Evolutionary conservation across 2,113 vertebrate genomes (phyloP), one percentile per base, ranked within the genome.

Genomic region (Camelus dromedarius): DNA sequence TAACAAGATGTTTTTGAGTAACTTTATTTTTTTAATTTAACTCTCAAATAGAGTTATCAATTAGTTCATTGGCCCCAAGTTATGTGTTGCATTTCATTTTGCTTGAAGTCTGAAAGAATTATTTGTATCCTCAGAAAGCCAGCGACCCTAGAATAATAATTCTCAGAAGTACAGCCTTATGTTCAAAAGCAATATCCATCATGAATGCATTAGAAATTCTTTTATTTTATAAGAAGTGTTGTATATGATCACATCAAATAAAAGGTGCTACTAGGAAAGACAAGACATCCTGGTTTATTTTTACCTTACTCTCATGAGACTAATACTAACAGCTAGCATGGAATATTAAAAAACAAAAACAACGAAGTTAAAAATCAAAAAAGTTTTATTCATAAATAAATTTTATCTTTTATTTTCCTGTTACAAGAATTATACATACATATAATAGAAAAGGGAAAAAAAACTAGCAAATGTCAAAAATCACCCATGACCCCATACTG

Each of bases 201-300:
- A 93, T 30, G 80, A 91, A 64, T 42, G 8, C 16, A 60, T 46
- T 81, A 60, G 20, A 92, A 90, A 92, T 86, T 58, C 64, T 92
- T 52, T 7, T 46, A 24, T 81, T 95, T 92, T 86, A 82, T 9
- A 72, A 28, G 24, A 15, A 85, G 8, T 72, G 10, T 11, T 82
- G 6, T 70, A 16, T 1, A 62, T 75, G 38, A 75, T 86, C 75
- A 87, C 8, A 80, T 64, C n/a, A 72, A 90, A 91, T 42, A 48
- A 50, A 91, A 77, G 8, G 8, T 48, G 6, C 28, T 46, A 35
- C 22, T 13, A 60, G 20, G 20, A 84, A 73, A 76, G 22, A 72
- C 1, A 73, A 76, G 22, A 72, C 1, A 75, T 19, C 58, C 32
- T 73, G 11, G 3, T 76, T 85, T 84, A n/a, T 83, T 32, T 66